These are phyloP conservation scores for Malurus melanocephalus DNA, from an alignment of 2,113 vertebrate species.

Conservation along the genomic window DNA sequence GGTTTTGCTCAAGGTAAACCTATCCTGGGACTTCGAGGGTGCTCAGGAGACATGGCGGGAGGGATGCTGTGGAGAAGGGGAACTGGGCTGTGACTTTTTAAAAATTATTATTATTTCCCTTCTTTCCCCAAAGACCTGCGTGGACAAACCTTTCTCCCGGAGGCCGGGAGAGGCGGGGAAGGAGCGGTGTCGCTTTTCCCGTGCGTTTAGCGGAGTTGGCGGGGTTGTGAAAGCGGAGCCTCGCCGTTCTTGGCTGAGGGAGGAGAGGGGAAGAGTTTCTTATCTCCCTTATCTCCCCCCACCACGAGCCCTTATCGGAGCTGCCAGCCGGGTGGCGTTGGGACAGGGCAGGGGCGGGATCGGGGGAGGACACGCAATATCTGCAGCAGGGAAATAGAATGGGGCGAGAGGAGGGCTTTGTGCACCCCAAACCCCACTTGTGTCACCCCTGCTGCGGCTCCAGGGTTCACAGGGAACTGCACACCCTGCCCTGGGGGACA, in stretches of 20 bases:
- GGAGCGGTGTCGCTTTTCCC: rapidly evolving
- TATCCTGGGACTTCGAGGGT: not conserved
- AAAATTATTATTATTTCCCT: not conserved
- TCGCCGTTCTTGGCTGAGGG: not conserved
- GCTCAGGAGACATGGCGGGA: not conserved
- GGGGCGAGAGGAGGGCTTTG: rapidly evolving
- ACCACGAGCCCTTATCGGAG: not conserved
- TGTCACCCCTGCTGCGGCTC: not conserved
- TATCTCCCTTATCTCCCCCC: not conserved
- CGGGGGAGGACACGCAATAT: rapidly evolving
- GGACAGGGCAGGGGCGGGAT: rapidly evolving
- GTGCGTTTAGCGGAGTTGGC: not conserved
- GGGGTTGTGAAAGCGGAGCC: rapidly evolving
- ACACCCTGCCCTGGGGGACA: rapidly evolving
- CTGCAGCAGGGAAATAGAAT: rapidly evolving
- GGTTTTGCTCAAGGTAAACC: not conserved
- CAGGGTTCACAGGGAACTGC: rapidly evolving
- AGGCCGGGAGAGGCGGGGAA: rapidly evolving
- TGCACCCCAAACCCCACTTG: not conserved
- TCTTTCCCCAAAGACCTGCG: not conserved
- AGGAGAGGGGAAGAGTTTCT: not conserved
- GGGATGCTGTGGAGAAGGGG: not conserved
- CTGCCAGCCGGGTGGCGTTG: not conserved
- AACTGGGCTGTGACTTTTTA: not conserved
- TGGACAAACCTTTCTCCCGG: not conserved